A percentile compares a stretch with the other conserved stretches of the same genome.
These are phyloP conservation scores for Diorhabda carinulata DNA, from an alignment of 1,140 invertebrate genomes.

Conservation along the genomic window DNA sequence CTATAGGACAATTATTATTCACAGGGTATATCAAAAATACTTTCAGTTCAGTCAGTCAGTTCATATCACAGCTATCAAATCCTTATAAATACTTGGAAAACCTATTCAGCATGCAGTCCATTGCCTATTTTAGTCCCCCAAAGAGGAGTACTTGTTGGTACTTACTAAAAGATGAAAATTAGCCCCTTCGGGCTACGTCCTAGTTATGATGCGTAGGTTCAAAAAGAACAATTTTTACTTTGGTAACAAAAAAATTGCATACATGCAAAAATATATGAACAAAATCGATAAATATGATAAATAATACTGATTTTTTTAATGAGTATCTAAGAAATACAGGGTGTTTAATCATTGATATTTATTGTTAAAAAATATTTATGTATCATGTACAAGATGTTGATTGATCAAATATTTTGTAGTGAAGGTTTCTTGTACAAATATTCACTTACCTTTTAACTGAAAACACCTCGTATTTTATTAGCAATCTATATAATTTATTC, in stretches of 20 bases:
- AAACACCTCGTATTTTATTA: too few species aligned
- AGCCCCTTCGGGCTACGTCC: slow-evolving; percentile 58
- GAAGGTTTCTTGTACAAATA: too few species aligned
- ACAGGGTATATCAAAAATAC: too few species aligned
- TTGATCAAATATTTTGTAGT: too few species aligned
- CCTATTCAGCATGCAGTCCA: slow-evolving; percentile 30
- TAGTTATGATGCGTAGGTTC: slow-evolving; percentile 62
- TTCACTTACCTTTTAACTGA: too few species aligned
- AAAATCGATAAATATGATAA: slow-evolving; percentile 5
- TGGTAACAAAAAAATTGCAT: slow-evolving; percentile 34
- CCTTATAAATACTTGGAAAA: too few species aligned
- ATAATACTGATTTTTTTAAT: background rate
- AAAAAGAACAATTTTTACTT: slow-evolving; percentile 59
- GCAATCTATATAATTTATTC: too few species aligned
- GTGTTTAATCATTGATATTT: background rate
- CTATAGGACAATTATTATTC: too few species aligned
- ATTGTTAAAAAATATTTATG: too few species aligned
- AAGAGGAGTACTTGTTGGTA: slow-evolving; percentile 42
- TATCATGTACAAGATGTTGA: too few species aligned
- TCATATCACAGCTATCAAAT: too few species aligned
- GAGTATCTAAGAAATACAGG: background rate
- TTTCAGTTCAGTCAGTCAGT: too few species aligned
- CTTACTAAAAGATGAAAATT: slow-evolving; percentile 54
- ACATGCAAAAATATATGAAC: slow-evolving; percentile 23
- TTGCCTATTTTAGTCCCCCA: background rate